Conservation (phyloP, 2,797 vertebrate species). For the Acropternis orthonyx region DNA sequence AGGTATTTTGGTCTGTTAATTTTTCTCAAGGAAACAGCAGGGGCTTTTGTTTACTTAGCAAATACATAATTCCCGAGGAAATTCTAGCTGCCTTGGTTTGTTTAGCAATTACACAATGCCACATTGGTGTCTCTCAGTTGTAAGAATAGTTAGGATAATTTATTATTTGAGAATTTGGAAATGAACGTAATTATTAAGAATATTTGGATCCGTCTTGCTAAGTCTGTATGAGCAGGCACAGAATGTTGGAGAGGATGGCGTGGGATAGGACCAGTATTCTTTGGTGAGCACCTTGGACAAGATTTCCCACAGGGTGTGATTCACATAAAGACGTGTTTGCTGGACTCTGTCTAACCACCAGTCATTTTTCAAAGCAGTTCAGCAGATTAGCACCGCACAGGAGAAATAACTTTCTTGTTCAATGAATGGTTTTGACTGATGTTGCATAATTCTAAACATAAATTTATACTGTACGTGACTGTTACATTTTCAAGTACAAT, state of each 20-base stretch:
- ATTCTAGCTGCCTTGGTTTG: conserved; percentile 11
- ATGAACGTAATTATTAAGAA: not conserved
- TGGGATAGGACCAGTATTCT: not conserved
- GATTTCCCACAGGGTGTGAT: not conserved
- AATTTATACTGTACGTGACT: not conserved
- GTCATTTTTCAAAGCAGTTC: not conserved
- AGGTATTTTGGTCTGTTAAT: conserved; percentile 25
- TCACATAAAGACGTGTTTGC: not conserved
- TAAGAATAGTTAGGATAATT: not conserved
- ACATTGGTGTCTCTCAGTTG: not conserved
- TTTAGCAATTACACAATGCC: conserved; percentile 28
- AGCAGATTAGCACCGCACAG: not conserved
- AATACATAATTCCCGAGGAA: conserved; percentile 33
- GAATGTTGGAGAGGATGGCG: not conserved
- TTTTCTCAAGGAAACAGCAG: conserved; percentile 58
- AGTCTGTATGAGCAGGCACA: not conserved
- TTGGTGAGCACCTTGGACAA: not conserved
- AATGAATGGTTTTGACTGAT: not conserved
- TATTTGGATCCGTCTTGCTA: not conserved
- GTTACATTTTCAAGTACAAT: not conserved
- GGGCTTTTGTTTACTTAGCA: conserved; percentile 21
- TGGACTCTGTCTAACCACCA: not conserved
- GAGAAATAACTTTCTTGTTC: not conserved
- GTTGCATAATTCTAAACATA: not conserved
- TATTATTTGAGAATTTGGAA: not conserved